These are phyloP conservation scores for Mugil cephalus DNA, from an alignment of 2,113 vertebrate genomes.

Conservation along the genomic window DNA sequence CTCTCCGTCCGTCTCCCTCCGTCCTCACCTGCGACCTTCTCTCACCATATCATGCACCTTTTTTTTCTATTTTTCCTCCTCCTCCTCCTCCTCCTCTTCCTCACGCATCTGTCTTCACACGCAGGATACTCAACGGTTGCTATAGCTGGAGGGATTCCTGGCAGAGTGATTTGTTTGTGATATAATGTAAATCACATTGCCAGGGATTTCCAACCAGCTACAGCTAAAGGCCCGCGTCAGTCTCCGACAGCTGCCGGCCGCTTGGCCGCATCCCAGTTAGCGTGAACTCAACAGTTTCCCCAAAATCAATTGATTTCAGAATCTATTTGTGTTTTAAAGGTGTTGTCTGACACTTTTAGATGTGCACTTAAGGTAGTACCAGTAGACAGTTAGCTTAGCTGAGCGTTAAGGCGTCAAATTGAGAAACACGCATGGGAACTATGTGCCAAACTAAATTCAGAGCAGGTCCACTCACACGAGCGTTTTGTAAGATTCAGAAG, in stretches of 20 bases:
- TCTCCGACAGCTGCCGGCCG: conserved; percentile 10
- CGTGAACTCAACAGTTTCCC: neutral
- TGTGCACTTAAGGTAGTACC: neutral
- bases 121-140: conserved; percentile 59
- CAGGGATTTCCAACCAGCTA: conserved; percentile 91
- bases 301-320: neutral
- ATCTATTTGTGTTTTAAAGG: neutral
- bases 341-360: neutral
- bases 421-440: too few species aligned
- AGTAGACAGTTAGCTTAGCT: neutral
- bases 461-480: too few species aligned
- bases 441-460: too few species aligned
- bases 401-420: neutral
- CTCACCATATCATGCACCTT: conserved; percentile 15
- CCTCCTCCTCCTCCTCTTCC: neutral
- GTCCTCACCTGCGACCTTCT: conserved; percentile 41
- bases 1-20: neutral
- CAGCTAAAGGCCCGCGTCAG: conserved; percentile 44
- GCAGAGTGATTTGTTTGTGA: conserved; percentile 90
- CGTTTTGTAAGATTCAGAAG: too few species aligned
- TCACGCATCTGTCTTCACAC: conserved; percentile 15
- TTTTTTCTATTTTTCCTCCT: neutral
- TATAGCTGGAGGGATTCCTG: conserved; percentile 89
- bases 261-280: neutral
- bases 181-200: conserved; percentile 90